Conservation (phyloP, 2,888 invertebrate species). For the Aporophyla nigra region DNA sequence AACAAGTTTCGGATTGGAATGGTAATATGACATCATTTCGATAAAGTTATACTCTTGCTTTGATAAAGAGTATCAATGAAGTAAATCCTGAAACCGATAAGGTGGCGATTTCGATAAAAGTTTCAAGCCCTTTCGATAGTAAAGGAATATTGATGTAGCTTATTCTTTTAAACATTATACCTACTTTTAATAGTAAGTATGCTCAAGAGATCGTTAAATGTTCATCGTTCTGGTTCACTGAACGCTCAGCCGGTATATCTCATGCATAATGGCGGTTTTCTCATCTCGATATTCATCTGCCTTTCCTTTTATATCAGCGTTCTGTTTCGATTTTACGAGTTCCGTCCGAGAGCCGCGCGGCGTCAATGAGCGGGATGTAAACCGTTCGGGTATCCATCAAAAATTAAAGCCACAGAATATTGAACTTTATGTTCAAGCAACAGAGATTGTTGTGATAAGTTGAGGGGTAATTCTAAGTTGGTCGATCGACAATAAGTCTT, state of each 20-base stretch:
- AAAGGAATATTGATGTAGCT: constrained; percentile 7
- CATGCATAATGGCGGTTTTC: constrained; percentile 83
- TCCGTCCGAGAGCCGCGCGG: constrained; percentile 77
- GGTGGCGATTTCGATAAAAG: not conserved
- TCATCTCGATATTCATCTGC: constrained; percentile 88
- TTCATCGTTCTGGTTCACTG: constrained; percentile 57
- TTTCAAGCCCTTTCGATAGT: constrained; percentile 10
- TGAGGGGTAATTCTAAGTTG: constrained; percentile 61
- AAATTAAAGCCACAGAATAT: constrained; percentile 66
- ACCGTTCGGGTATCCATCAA: constrained; percentile 73
- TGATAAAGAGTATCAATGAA: constrained; percentile 13
- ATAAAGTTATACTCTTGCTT: constrained; percentile 3
- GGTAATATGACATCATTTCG: constrained; percentile 17
- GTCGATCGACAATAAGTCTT: constrained; percentile 78
- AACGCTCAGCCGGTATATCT: constrained; percentile 71
- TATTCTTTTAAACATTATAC: constrained; percentile 13
- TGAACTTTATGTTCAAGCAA: constrained; percentile 66
- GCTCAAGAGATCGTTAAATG: constrained; percentile 50
- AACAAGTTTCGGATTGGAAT: constrained; percentile 25
- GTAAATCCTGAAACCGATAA: constrained; percentile 28
- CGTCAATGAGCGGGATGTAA: constrained; percentile 82
- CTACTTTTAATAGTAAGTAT: constrained; percentile 15
- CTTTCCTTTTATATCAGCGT: constrained; percentile 84
- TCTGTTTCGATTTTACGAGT: constrained; percentile 88
- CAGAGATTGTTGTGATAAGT: constrained; percentile 58